Evolutionary conservation across 2,797 vertebrate species (phyloP).

Genomic region (Distichodus sexfasciatus): DNA sequence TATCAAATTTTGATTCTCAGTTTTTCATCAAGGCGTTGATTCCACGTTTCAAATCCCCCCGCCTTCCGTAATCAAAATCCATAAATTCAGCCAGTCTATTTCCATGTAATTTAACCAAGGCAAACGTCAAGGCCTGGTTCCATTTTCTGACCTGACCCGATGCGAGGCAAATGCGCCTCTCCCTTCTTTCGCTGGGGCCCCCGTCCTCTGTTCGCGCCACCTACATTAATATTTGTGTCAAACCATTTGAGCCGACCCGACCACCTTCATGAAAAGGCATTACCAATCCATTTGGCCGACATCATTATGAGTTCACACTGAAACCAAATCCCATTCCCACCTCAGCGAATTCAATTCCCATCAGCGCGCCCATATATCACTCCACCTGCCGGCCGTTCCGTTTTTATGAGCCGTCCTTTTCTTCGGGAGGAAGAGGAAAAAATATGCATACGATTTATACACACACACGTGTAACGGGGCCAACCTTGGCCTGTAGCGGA

Average conservation of each 20-base stretch:
- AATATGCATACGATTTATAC: slow-evolving; percentile 27
- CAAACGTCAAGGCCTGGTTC: background rate
- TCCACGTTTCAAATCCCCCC: background rate
- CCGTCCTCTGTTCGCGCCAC: slow-evolving; percentile 60
- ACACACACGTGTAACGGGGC: background rate
- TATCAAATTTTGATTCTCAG: background rate
- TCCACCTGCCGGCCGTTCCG: slow-evolving; percentile 60
- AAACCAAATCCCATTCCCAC: slow-evolving; percentile 85
- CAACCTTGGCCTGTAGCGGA: background rate
- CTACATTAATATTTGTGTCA: slow-evolving; percentile 73
- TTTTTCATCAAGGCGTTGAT: background rate
- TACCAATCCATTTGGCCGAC: slow-evolving; percentile 80
- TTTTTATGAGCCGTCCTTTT: slow-evolving; percentile 21
- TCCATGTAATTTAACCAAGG: background rate
- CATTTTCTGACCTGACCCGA: background rate
- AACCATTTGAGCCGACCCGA: slow-evolving; percentile 54
- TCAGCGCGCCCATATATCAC: slow-evolving; percentile 74
- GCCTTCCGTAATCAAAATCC: background rate
- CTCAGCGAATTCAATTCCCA: slow-evolving; percentile 80
- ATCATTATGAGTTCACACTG: slow-evolving; percentile 80
- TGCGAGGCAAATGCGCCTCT: background rate
- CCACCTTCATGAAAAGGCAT: slow-evolving; percentile 74
- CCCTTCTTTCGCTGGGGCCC: slow-evolving; percentile 27
- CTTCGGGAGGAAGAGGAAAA: background rate
- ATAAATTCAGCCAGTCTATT: background rate